Percentiles rank a stretch among this genome's conserved stretches.
These are phyloP conservation scores for Cheilosia grossa DNA, from an alignment of 2,888 invertebrate species.

Conservation along the genomic window DNA sequence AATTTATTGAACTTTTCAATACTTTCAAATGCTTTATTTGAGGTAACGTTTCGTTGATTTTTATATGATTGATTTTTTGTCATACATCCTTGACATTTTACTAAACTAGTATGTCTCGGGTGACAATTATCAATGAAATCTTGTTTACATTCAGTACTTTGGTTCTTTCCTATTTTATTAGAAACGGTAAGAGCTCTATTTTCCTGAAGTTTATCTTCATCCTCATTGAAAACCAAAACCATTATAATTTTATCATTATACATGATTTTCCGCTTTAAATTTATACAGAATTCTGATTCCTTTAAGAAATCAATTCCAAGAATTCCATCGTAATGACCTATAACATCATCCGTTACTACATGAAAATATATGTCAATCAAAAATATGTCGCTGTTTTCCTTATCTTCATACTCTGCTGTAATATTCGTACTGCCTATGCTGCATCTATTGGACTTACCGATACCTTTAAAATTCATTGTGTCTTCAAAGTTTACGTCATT, in stretches of 20 bases:
- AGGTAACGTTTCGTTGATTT: not conserved
- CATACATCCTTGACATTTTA: constrained; percentile 15
- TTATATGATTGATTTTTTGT: constrained; percentile 1
- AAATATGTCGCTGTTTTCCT: constrained; percentile 20
- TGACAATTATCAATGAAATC: constrained; percentile 2
- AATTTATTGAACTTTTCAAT: constrained; percentile 19
- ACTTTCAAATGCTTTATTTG: constrained; percentile 7
- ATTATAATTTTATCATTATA: constrained; percentile 29
- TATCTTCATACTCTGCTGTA: constrained; percentile 28
- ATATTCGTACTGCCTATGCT: constrained; percentile 24
- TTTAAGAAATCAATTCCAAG: constrained; percentile 41
- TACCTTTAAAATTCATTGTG: constrained; percentile 22
- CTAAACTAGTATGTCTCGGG: constrained; percentile 7
- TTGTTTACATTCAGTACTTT: constrained; percentile 9
- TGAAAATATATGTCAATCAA: constrained; percentile 22
- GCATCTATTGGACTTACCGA: constrained; percentile 21
- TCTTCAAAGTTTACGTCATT: constrained; percentile 31
- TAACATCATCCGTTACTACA: constrained; percentile 36
- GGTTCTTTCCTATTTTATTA: not conserved
- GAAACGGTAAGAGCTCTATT: not conserved
- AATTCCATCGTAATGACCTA: not conserved
- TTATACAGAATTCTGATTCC: constrained; percentile 28
- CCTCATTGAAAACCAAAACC: constrained; percentile 24
- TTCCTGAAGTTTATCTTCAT: not conserved
- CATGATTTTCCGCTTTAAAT: constrained; percentile 32